phyloP scores from a whole-genome alignment of 2,113 vertebrate genomes.

The Scomber colias region DNA sequence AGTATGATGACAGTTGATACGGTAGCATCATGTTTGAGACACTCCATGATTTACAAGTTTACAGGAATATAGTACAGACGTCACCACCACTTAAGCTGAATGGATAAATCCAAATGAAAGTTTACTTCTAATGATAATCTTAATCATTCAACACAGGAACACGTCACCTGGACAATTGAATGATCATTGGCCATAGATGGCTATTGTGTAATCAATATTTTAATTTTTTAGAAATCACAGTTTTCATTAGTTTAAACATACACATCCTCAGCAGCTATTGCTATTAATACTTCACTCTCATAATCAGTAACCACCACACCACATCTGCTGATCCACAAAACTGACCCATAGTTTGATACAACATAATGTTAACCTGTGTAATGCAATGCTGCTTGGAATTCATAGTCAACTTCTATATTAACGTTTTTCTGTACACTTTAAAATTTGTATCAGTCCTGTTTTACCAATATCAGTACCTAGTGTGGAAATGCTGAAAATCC shows the following conservation, averaged over 20 bases:
- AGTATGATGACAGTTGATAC: slow-evolving; percentile 16
- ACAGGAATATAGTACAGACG: neutral
- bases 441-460: neutral
- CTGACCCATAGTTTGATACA: too few relatives aligned
- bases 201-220: neutral
- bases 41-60: neutral
- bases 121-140: neutral
- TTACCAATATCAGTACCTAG: too few relatives aligned
- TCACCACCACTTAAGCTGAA: neutral
- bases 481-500: too few relatives aligned
- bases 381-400: neutral
- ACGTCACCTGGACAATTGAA: neutral
- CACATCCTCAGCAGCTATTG: neutral
- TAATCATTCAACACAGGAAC: neutral
- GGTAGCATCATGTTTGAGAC: neutral
- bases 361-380: neutral
- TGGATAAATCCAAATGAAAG: neutral
- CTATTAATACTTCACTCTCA: neutral
- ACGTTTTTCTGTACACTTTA: neutral
- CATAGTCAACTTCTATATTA: neutral
- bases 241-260: neutral
- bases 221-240: neutral
- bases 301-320: too few relatives aligned
- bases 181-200: too few relatives aligned
- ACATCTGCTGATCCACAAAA: too few relatives aligned